Evolutionary conservation across 2,797 vertebrate species (phyloP).

Genomic region (Molothrus ater): DNA sequence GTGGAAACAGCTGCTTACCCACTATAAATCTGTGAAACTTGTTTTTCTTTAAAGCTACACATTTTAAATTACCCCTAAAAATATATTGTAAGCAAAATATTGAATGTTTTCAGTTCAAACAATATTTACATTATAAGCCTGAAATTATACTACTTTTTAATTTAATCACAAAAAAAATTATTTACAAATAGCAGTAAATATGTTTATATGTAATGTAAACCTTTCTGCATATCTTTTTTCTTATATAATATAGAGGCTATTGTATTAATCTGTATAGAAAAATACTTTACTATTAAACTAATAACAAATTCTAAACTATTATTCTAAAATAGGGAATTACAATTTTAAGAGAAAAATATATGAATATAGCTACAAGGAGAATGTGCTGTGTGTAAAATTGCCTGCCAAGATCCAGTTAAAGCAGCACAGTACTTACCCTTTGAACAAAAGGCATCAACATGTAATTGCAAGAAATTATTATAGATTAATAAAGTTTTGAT

Average conservation of each 20-base stretch:
- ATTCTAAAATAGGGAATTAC: not conserved
- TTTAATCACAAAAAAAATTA: constrained; percentile 62
- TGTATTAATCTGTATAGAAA: constrained; percentile 63
- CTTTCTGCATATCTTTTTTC: constrained; percentile 59
- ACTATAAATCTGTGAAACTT: constrained; percentile 61
- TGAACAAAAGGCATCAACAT: constrained; percentile 73
- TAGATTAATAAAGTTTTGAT: constrained; percentile 60
- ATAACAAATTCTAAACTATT: constrained; percentile 40
- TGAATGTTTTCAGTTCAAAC: constrained; percentile 67
- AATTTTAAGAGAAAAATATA: constrained; percentile 1
- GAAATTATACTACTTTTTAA: constrained; percentile 57
- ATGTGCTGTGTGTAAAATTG: not conserved
- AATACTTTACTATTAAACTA: constrained; percentile 29
- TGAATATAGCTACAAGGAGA: not conserved
- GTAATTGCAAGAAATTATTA: constrained; percentile 69
- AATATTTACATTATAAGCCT: constrained; percentile 70
- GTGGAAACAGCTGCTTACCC: constrained; percentile 69
- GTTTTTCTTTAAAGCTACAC: constrained; percentile 60
- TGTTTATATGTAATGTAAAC: constrained; percentile 57
- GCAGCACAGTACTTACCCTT: constrained; percentile 80
- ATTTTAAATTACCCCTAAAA: constrained; percentile 71
- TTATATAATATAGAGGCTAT: constrained; percentile 64
- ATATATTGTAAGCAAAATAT: constrained; percentile 74
- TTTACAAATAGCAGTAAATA: constrained; percentile 68
- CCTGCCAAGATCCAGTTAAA: constrained; percentile 58